Evolutionary conservation across 2,888 invertebrate species (phyloP).

Genomic region (Zele albiditarsus): DNA sequence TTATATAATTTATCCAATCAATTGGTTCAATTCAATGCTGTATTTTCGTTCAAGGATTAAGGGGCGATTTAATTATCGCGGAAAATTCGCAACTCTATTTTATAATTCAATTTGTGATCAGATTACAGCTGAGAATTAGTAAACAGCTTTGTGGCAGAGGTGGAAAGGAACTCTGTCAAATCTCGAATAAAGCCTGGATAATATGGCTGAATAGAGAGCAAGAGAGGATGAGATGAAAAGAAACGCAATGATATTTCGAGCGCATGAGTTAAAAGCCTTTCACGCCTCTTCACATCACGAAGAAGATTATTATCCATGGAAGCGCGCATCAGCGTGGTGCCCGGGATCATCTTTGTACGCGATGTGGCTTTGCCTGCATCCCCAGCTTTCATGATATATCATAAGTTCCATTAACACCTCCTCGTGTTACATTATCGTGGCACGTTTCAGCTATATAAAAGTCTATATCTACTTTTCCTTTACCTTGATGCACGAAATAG

Average conservation of each 20-base stretch:
- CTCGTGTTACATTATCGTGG: conserved; percentile 61
- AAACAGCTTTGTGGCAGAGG: background rate
- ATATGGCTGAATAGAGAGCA: background rate
- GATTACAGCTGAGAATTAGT: background rate
- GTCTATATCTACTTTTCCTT: background rate
- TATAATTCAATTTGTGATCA: background rate
- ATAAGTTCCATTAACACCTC: conserved; percentile 61
- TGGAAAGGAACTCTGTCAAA: background rate
- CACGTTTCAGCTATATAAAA: conserved; percentile 60
- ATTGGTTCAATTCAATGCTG: background rate
- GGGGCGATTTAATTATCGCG: background rate
- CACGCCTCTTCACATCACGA: conserved; percentile 12
- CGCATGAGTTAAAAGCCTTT: conserved; percentile 22
- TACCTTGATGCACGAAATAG: conserved; percentile 55
- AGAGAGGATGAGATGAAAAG: background rate
- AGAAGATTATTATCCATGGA: conserved; percentile 21
- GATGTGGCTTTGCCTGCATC: conserved; percentile 28
- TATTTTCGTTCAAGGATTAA: background rate
- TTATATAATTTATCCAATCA: background rate
- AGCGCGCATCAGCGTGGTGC: background rate
- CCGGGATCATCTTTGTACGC: conserved; percentile 34
- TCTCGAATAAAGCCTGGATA: background rate
- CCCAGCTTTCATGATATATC: conserved; percentile 58
- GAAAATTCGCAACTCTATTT: background rate
- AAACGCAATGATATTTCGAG: conserved; percentile 10